Conservation (phyloP, 2,888 invertebrate species). For the Torymus auratus region DNA sequence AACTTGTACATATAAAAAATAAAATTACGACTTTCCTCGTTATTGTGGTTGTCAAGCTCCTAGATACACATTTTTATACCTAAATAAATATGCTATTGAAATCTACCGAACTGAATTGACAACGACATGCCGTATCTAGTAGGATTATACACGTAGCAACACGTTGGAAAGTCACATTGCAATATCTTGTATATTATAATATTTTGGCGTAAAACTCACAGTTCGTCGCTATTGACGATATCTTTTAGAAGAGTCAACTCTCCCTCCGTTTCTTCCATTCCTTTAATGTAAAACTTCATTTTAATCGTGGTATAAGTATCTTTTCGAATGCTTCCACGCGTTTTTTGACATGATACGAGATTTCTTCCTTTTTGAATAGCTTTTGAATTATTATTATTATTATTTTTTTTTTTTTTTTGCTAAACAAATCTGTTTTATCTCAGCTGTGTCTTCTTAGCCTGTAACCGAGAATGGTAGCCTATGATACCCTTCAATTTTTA, state of each 20-base stretch:
- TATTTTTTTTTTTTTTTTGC: constrained; percentile 26
- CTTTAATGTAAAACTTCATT: constrained; percentile 46
- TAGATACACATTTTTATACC: constrained; percentile 26
- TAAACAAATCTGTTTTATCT: constrained; percentile 14
- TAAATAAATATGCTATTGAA: constrained; percentile 13
- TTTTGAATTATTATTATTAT: constrained; percentile 13
- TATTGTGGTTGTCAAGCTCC: constrained; percentile 43
- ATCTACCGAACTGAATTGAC: constrained; percentile 40
- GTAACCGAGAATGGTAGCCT: constrained; percentile 17
- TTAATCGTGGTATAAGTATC: constrained; percentile 20
- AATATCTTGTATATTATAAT: constrained; percentile 65
- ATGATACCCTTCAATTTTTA: constrained; percentile 66
- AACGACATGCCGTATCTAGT: constrained; percentile 43
- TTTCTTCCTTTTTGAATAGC: constrained; percentile 28
- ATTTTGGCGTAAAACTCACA: constrained; percentile 62
- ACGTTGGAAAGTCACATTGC: constrained; percentile 68
- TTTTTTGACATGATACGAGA: constrained; percentile 30
- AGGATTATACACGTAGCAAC: constrained; percentile 64
- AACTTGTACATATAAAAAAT: constrained; percentile 53
- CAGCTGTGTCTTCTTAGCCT: constrained; percentile 29
- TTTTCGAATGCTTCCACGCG: constrained; percentile 45
- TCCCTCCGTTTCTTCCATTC: constrained; percentile 58
- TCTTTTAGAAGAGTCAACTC: constrained; percentile 52
- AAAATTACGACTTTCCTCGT: constrained; percentile 52
- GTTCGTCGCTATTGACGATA: constrained; percentile 24